phyloP scores from a whole-genome alignment of 1,140 invertebrate species.

The Drosophila kikkawai region DNA sequence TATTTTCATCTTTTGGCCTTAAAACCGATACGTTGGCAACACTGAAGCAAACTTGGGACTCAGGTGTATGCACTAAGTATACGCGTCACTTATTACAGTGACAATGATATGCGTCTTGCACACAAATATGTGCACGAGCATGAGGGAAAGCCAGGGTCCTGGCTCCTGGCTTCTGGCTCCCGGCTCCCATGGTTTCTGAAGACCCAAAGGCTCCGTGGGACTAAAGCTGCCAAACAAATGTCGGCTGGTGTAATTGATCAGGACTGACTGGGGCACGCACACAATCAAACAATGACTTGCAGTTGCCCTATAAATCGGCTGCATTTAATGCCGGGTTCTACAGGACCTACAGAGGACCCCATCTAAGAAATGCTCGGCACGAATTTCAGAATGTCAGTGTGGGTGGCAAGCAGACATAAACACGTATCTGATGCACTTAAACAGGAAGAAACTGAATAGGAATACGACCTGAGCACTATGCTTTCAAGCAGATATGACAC shows the following conservation, averaged over 20 bases:
- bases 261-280: constrained; percentile 64
- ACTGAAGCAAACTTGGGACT: constrained; percentile 3
- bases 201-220: background rate
- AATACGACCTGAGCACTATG: background rate
- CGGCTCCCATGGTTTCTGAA: background rate
- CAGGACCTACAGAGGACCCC: background rate
- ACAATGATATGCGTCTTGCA: constrained; percentile 70
- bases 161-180: background rate
- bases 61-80: constrained; percentile 62
- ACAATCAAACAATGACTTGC: constrained; percentile 75
- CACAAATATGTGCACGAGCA: constrained; percentile 52
- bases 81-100: constrained; percentile 81
- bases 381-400: constrained; percentile 47
- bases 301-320: constrained; percentile 66
- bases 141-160: constrained; percentile 9
- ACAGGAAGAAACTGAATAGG: constrained; percentile 23
- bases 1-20: background rate
- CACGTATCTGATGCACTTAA: constrained; percentile 38
- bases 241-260: constrained; percentile 80
- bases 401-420: constrained; percentile 7
- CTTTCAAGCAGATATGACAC: constrained; percentile 14
- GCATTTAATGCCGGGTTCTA: constrained; percentile 34
- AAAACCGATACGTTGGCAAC: background rate
- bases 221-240: constrained; percentile 52
- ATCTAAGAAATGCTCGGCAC: constrained; percentile 60